Evolutionary conservation across 2,888 invertebrate species (phyloP), one percentile per base, ranked within the genome.

Genomic region (Melinaea menophilus): DNA sequence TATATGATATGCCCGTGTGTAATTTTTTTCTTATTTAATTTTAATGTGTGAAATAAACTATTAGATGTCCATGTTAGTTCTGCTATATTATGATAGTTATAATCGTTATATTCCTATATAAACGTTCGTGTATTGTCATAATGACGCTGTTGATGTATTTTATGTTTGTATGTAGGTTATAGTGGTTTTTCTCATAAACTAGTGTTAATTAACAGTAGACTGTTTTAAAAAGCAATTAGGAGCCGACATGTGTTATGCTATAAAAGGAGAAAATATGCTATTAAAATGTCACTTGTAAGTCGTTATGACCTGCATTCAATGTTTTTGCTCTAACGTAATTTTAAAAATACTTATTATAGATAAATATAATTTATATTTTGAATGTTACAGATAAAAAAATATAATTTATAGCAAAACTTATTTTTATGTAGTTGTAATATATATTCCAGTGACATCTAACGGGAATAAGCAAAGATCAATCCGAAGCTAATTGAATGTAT

Each of bases 211-310:
- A 51, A 9, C 22, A 51, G 22, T 51, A 51, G 51, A 51, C 51
- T 51, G 51, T 51, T 51, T 31, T 54, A 35, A 59, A 59, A 51
- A 54, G n/a, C 59, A 59, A 55, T 59, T 33, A 22, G 33, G 54
- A 31, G 31, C 41, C n/a, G 37, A n/a, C 55, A 55, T 45, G 13
- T 55, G 55, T 59, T 59, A 31, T 59, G 22, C 59, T 59, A 48
- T 46, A 55, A 55, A 59, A 55, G 55, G 59, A 45, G 31, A 55
- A 41, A 59, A 59, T 54, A 59, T 59, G 37, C 33, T 22, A 33
- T 59, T 59, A 51, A 51, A 51, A 51, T 51, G 51, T 51, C 51
- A 31, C 51, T 31, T 51, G 51, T 51, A 51, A 22, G 51, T 51
- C 51, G 31, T 51, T 31, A 51, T 51, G 51, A 31, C 31, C 51